Conservation (phyloP, 2,113 vertebrate species). For the Pipa parva region DNA sequence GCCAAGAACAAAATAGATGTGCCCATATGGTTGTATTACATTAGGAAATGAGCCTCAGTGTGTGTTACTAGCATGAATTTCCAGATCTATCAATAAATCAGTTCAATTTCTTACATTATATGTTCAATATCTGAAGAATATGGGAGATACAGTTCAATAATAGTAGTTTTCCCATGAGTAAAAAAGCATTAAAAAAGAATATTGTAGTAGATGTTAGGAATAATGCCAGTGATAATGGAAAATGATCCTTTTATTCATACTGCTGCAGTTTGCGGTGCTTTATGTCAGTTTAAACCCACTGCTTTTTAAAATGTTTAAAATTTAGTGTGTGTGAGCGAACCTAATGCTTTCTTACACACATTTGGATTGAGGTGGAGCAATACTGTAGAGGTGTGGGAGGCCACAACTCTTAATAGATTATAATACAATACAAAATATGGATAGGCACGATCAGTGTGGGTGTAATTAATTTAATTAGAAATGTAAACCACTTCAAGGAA, state of each 20-base stretch:
- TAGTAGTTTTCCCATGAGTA: not conserved
- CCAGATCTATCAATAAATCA: too few relatives aligned
- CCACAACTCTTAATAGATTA: conserved; percentile 49
- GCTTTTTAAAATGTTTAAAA: not conserved
- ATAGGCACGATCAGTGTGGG: conserved; percentile 52
- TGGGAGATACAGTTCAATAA: not conserved
- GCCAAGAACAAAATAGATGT: too few relatives aligned
- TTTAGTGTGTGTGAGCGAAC: not conserved
- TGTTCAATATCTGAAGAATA: too few relatives aligned
- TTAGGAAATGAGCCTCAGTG: too few relatives aligned
- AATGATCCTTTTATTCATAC: too few relatives aligned
- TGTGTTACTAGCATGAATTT: too few relatives aligned
- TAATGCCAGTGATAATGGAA: too few relatives aligned
- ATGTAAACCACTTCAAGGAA: conserved; percentile 61
- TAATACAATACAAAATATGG: conserved; percentile 64
- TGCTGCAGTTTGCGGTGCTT: too few relatives aligned
- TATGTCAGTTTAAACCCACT: not conserved
- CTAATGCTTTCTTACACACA: conserved; percentile 29
- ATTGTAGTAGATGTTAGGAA: not conserved
- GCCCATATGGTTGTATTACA: too few relatives aligned
- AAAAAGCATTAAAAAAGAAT: not conserved
- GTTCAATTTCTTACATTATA: too few relatives aligned
- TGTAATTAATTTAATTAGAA: conserved; percentile 68
- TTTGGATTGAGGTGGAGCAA: conserved; percentile 56
- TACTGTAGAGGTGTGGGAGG: conserved; percentile 57